Base-by-base conservation (phyloP, 2,113 vertebrate genomes). In the Acanthisitta chloris region DNA sequence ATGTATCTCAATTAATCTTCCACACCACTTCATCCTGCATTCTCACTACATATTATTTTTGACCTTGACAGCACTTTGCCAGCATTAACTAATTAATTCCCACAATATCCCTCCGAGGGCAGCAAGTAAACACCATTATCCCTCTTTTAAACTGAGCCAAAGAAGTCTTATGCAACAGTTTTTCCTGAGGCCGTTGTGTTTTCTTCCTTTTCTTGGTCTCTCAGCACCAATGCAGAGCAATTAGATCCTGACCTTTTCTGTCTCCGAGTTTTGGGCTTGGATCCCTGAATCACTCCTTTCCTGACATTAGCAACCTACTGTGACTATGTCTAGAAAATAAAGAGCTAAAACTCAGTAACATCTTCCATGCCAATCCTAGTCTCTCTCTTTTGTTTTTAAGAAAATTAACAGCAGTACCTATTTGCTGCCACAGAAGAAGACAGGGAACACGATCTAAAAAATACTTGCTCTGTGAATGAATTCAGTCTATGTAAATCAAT, bases 401-500 rank as follows among this genome's bases (percentile, higher is more conserved):
- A 54, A 87, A 86, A n/a, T 48, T 10, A 94, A 36, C 25, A 64
- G 17, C 11, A 71, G 46, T 48, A 61, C 33, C 57, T 83, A 8
- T 81, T 49, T 77, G 29, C 51, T 94, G 40, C 40, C 81, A 76
- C 57, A 69, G 86, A 92, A 85, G 73, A 72, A 67, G 76, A 89
- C 54, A 82, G 38, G 43, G 21, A 91, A n/a, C 8, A 85, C 86
- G 59, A 87, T 70, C 57, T 57, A 48, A 92, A 95, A 94, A 86
- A 89, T 70, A 84, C 81, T 81, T 81, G n/a, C 45, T 94, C 69
- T 89, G 81, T 81, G 92, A 91, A 96, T 92, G 48, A 96, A 94
- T 96, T 95, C 8, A 4, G 59, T 59, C 94, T 95, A 97, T 97
- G 97, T 96, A 98, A 97, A 98, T 97, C 97, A 97, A 97, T 97